These are phyloP conservation scores for Melanogrammus aeglefinus DNA, from an alignment of 2,797 vertebrate genomes.

Conservation along the genomic window DNA sequence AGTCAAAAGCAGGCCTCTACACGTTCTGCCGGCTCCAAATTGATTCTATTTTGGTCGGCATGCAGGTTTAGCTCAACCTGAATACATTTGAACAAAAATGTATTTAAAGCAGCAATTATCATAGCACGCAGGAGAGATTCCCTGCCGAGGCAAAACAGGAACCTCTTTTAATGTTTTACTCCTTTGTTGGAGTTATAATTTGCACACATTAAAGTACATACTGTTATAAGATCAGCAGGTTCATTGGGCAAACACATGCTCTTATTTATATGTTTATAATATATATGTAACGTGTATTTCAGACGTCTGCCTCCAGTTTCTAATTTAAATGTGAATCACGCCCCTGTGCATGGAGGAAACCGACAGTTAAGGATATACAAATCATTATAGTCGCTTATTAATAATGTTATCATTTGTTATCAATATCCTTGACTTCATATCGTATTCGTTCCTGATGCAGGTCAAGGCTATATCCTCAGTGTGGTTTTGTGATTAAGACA, in stretches of 20 bases:
- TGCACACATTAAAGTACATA: background rate
- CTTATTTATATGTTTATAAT: background rate
- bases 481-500: no score
- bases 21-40: slow-evolving; percentile 33
- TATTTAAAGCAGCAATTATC: slow-evolving; percentile 27
- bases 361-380: background rate
- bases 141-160: background rate
- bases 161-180: background rate
- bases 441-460: no score
- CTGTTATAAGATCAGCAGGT: background rate
- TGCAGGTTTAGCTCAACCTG: slow-evolving; percentile 36
- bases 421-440: no score
- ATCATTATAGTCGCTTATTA: background rate
- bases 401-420: background rate
- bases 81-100: slow-evolving; percentile 32
- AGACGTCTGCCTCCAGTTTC: background rate
- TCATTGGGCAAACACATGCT: background rate
- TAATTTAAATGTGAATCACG: background rate
- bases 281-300: background rate
- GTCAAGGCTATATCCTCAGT: no score
- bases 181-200: background rate
- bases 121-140: slow-evolving; percentile 20
- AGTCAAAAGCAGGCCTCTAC: slow-evolving; percentile 43
- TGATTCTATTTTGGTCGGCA: slow-evolving; percentile 59
- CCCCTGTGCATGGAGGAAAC: background rate